These are phyloP conservation scores for Leptura quadrifasciata DNA, from an alignment of 2,888 invertebrate genomes.

Conservation along the genomic window DNA sequence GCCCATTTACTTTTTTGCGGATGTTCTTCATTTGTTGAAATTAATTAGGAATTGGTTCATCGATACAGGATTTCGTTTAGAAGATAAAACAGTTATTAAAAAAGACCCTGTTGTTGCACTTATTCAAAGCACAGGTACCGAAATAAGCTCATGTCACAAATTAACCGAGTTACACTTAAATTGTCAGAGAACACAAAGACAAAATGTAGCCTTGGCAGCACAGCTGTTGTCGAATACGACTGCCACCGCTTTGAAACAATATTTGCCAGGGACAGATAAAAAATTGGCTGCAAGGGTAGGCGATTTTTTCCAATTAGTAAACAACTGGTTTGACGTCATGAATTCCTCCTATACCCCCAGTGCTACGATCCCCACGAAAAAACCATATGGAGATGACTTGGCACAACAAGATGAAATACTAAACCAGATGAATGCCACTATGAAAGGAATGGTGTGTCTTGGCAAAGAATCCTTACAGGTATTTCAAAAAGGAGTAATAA, in stretches of 20 bases:
- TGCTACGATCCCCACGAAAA: too few relatives aligned
- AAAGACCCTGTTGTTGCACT: conserved; percentile 44
- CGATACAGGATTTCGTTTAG: conserved; percentile 55
- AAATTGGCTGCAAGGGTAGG: too few relatives aligned
- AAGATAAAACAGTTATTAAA: conserved; percentile 51
- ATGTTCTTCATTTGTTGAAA: conserved; percentile 55
- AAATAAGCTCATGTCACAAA: conserved; percentile 49
- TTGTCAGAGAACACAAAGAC: conserved; percentile 51
- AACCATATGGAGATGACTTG: too few relatives aligned
- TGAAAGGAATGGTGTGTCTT: too few relatives aligned
- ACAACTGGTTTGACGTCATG: too few relatives aligned
- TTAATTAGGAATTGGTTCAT: conserved; percentile 52
- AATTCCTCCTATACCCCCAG: too few relatives aligned
- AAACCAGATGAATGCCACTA: too few relatives aligned
- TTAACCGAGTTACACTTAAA: conserved; percentile 49
- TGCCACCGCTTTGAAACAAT: conserved; percentile 55
- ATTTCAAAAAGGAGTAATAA: too few relatives aligned
- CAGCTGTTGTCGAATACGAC: conserved; percentile 60
- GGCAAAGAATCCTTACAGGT: too few relatives aligned
- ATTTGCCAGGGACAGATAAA: too few relatives aligned
- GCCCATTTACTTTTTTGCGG: conserved; percentile 52
- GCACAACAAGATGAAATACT: too few relatives aligned
- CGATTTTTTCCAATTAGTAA: too few relatives aligned
- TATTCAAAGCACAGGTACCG: conserved; percentile 32
- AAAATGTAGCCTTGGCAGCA: conserved; percentile 58